phyloP scores from a whole-genome alignment of 2,113 vertebrate species.

The Prietella phreatophila region DNA sequence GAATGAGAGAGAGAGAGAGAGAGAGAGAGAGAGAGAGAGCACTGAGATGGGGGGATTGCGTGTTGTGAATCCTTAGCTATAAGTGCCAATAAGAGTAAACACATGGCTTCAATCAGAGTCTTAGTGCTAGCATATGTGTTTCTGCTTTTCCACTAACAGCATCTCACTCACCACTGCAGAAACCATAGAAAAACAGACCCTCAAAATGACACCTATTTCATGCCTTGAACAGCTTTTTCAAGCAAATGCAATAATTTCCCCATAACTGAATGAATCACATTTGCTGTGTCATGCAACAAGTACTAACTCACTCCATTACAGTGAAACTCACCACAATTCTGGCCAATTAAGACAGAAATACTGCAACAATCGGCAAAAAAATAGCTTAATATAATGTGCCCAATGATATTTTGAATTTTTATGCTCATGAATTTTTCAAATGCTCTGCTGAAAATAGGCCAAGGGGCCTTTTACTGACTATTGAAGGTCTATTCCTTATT shows the following conservation, averaged over 20 bases:
- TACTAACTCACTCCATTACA: slow-evolving; percentile 11
- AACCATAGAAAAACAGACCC: slow-evolving; percentile 12
- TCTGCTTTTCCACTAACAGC: slow-evolving; percentile 1
- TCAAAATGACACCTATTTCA: not conserved
- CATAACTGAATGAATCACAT: slow-evolving; percentile 1
- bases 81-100: not conserved
- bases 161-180: not conserved
- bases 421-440: slow-evolving; percentile 26
- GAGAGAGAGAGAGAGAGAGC: not conserved
- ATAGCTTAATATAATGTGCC: slow-evolving; percentile 2
- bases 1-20: not conserved
- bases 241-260: not conserved
- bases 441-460: not conserved
- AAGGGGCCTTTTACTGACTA: slow-evolving; percentile 7
- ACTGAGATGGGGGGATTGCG: not conserved
- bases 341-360: slow-evolving; percentile 17
- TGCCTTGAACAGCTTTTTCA: not conserved
- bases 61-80: not conserved
- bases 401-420: not conserved
- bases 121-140: slow-evolving; percentile 2
- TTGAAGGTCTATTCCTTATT: not conserved
- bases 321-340: not conserved
- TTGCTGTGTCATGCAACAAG: slow-evolving; percentile 9
- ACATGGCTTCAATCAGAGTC: not conserved
- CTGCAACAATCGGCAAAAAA: not conserved